A percentile compares a stretch with the other conserved stretches of the same genome.
These are phyloP conservation scores for Drosophila hawaiiensis DNA, from an alignment of 2,888 invertebrate species.

Conservation along the genomic window DNA sequence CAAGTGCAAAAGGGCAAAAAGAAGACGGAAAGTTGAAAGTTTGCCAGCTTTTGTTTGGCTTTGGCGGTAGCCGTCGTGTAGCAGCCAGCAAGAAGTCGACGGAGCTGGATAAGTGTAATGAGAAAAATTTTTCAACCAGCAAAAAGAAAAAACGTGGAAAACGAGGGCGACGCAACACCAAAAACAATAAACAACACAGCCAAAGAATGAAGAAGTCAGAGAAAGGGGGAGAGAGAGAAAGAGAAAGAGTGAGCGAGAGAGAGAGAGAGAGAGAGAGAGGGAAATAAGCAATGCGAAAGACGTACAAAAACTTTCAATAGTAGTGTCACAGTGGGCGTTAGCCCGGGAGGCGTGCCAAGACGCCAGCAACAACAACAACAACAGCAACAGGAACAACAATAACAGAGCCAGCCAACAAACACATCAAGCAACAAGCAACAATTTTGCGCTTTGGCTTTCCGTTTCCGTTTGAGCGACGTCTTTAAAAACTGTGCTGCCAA, in stretches of 20 bases:
- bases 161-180: conserved; percentile 45
- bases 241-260: background rate
- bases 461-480: conserved; percentile 53
- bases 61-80: conserved; percentile 25
- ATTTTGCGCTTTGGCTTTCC: conserved; percentile 62
- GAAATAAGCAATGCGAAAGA: background rate
- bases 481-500: conserved; percentile 50
- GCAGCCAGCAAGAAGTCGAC: conserved; percentile 33
- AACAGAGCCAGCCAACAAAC: conserved; percentile 23
- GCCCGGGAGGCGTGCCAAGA: conserved; percentile 33
- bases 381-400: conserved; percentile 10
- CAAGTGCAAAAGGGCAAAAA: conserved; percentile 38
- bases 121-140: conserved; percentile 62
- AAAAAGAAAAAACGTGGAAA: conserved; percentile 42
- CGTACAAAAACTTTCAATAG: conserved; percentile 59
- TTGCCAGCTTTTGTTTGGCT: conserved; percentile 47
- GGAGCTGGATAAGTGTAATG: conserved; percentile 69
- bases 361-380: background rate
- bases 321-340: conserved; percentile 69
- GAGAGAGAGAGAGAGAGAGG: background rate
- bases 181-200: conserved; percentile 59
- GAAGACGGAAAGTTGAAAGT: conserved; percentile 53
- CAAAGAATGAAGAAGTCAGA: conserved; percentile 2
- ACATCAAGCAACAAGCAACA: conserved; percentile 47
- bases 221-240: background rate